Percentiles rank a stretch among this genome's conserved stretches.
These are phyloP conservation scores for Mesorhabditis spiculigera DNA, from an alignment of 2,888 invertebrate genomes.

Conservation along the genomic window DNA sequence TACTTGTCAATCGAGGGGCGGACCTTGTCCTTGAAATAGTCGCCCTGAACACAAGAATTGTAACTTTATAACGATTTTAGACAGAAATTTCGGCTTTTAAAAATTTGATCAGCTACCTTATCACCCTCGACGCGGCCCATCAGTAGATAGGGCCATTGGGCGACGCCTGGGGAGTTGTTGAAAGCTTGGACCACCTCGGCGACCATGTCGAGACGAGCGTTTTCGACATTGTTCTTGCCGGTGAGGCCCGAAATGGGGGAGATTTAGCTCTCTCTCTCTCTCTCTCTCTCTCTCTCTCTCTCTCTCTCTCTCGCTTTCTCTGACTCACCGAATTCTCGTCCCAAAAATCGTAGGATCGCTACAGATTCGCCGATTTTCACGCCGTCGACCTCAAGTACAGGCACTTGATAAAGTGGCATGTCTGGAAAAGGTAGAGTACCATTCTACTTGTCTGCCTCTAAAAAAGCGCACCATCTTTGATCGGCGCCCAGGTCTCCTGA, in stretches of 20 bases:
- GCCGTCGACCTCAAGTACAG: slow-evolving; percentile 54
- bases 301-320: neutral
- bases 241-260: slow-evolving; percentile 22
- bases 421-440: slow-evolving; percentile 23
- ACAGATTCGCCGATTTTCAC: slow-evolving; percentile 43
- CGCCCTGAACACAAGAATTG: slow-evolving; percentile 16
- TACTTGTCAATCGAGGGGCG: slow-evolving; percentile 41
- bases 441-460: neutral
- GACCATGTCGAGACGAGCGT: slow-evolving; percentile 46
- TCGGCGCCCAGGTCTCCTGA: slow-evolving; percentile 38
- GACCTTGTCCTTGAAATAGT: slow-evolving; percentile 42
- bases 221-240: slow-evolving; percentile 36
- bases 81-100: too few species aligned
- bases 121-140: slow-evolving; percentile 28
- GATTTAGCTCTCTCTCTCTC: too few species aligned
- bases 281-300: too few species aligned
- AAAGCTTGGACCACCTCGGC: slow-evolving; percentile 41
- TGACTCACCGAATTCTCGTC: slow-evolving; percentile 42
- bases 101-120: slow-evolving; percentile 14
- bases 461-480: slow-evolving; percentile 32
- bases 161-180: slow-evolving; percentile 24
- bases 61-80: neutral
- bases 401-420: slow-evolving; percentile 51
- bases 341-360: slow-evolving; percentile 47
- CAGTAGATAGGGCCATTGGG: slow-evolving; percentile 26